These are phyloP conservation scores for Chaetops frenatus DNA, from an alignment of 2,113 vertebrate genomes.

Conservation along the genomic window DNA sequence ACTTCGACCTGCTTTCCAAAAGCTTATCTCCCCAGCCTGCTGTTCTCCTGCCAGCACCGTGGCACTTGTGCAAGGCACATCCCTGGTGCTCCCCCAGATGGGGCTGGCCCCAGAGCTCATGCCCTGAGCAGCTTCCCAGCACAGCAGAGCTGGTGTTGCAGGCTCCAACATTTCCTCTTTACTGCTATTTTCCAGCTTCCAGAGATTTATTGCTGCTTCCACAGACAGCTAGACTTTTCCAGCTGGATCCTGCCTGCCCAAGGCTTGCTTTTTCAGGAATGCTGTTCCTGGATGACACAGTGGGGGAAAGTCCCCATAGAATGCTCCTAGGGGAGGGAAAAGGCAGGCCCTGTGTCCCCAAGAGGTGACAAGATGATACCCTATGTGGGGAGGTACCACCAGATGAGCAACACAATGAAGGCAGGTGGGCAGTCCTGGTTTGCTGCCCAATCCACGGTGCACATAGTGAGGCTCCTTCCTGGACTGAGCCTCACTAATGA, in stretches of 20 bases:
- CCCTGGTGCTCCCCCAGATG: background rate
- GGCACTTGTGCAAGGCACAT: background rate
- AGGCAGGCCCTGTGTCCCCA: background rate
- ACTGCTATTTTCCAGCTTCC: conserved; percentile 5
- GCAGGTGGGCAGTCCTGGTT: background rate
- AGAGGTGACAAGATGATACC: background rate
- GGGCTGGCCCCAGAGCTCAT: background rate
- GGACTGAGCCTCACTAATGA: background rate
- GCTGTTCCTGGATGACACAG: background rate
- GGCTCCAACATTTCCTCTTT: background rate
- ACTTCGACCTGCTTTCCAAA: background rate
- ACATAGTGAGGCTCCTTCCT: background rate
- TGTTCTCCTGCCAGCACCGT: background rate
- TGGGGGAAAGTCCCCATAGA: rapidly evolving
- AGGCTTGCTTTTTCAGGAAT: background rate
- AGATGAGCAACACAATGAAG: rapidly evolving
- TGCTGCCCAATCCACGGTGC: background rate
- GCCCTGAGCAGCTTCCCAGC: rapidly evolving
- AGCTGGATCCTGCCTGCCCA: conserved; percentile 27
- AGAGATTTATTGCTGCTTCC: conserved; percentile 51
- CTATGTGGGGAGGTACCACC: rapidly evolving
- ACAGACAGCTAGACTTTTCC: conserved; percentile 24
- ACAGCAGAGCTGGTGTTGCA: background rate
- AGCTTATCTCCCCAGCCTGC: background rate
- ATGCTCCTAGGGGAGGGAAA: background rate